phyloP scores from a whole-genome alignment of 2,113 vertebrate species.

The Todiramphus saurophagus region DNA sequence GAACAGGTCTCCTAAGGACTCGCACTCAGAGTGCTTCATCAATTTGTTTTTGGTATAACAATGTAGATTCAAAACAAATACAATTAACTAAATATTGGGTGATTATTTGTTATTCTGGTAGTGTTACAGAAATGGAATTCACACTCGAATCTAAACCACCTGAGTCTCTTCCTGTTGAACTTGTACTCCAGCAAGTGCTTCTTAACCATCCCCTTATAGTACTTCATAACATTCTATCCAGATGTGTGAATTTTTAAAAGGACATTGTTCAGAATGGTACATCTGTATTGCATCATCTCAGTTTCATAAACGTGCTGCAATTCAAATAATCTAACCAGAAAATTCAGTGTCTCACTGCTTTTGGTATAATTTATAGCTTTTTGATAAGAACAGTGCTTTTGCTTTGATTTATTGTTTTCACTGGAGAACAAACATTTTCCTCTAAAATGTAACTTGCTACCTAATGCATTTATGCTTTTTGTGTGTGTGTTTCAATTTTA shows the following conservation, averaged over 20 bases:
- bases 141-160: not conserved
- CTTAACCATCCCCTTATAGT: fast-evolving
- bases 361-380: not conserved
- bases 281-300: not conserved
- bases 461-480: not conserved
- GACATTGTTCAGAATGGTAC: not conserved
- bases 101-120: not conserved
- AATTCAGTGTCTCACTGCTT: not conserved
- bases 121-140: not conserved
- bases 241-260: not conserved
- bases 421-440: not conserved
- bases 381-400: fast-evolving
- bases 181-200: not conserved
- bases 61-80: not conserved
- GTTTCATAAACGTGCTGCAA: not conserved
- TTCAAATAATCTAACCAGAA: not conserved
- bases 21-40: not conserved
- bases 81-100: not conserved
- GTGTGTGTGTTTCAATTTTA: not conserved
- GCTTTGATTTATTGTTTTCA: not conserved
- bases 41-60: not conserved
- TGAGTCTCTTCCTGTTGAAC: not conserved
- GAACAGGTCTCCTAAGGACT: not conserved
- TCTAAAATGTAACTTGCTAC: not conserved
- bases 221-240: not conserved